Evolutionary conservation across 1,140 invertebrate species (phyloP).

Genomic region (Drosophila tsacasi): DNA sequence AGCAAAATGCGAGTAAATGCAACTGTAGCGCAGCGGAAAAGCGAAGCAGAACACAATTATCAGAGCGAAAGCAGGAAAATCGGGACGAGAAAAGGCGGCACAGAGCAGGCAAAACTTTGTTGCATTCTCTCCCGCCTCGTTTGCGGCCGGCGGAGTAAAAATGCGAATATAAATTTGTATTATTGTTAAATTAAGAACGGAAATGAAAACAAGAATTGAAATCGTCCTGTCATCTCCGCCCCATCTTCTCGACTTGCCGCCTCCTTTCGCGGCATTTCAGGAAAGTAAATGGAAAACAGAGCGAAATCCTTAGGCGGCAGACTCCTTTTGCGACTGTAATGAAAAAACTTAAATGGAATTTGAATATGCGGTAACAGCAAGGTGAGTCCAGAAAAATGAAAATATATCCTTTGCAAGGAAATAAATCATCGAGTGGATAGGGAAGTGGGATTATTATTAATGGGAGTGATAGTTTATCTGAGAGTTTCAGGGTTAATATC

Average conservation of each 20-base stretch:
- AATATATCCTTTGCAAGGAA: slow-evolving; percentile 3
- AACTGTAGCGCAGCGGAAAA: slow-evolving; percentile 48
- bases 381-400: slow-evolving; percentile 6
- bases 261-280: background rate
- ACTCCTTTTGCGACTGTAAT: slow-evolving; percentile 56
- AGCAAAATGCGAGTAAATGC: slow-evolving; percentile 57
- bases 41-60: slow-evolving; percentile 60
- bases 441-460: background rate
- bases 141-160: slow-evolving; percentile 49
- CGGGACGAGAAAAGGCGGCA: slow-evolving; percentile 9
- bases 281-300: slow-evolving; percentile 54
- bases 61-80: slow-evolving; percentile 21
- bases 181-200: slow-evolving; percentile 76
- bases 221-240: slow-evolving; percentile 46
- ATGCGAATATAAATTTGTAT: slow-evolving; percentile 69
- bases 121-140: slow-evolving; percentile 37
- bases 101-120: slow-evolving; percentile 36
- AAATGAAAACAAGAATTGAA: slow-evolving; percentile 78
- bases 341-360: slow-evolving; percentile 77
- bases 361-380: slow-evolving; percentile 54
- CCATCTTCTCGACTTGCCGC: background rate
- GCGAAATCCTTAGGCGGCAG: slow-evolving; percentile 50
- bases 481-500: background rate
- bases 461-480: background rate
- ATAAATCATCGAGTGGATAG: slow-evolving; percentile 15